Evolutionary conservation across 1,140 invertebrate species (phyloP).

Genomic region (Drosophila grimshawi): DNA sequence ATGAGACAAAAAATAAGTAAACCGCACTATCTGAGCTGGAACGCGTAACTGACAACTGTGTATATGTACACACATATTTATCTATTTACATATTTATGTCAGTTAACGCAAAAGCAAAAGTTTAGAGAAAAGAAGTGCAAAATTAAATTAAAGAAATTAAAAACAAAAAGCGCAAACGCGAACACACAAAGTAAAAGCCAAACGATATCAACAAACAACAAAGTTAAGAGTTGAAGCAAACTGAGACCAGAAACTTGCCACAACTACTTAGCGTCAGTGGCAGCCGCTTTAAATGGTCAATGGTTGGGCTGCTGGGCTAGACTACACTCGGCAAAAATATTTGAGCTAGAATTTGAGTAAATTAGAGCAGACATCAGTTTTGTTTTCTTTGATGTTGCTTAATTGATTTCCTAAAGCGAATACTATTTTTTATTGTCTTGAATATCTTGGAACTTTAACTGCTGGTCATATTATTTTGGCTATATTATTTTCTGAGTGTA

Average conservation of each 20-base stretch:
- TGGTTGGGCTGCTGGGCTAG: background rate
- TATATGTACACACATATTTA: too few species aligned
- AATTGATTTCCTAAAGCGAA: too few species aligned
- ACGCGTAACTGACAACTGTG: too few species aligned
- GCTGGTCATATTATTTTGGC: too few species aligned
- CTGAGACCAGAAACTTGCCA: constrained; percentile 59
- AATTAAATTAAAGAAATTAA: background rate
- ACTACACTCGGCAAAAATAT: background rate
- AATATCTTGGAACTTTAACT: too few species aligned
- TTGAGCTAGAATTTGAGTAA: background rate
- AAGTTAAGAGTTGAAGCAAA: constrained; percentile 39
- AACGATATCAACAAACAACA: constrained; percentile 58
- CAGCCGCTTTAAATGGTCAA: constrained; percentile 39
- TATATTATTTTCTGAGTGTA: background rate
- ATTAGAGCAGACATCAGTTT: too few species aligned
- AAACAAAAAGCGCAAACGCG: background rate
- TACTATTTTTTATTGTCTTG: too few species aligned
- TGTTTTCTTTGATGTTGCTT: too few species aligned
- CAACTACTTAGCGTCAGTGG: constrained; percentile 77
- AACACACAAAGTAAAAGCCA: constrained; percentile 19
- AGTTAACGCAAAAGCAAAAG: background rate
- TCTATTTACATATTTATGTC: too few species aligned
- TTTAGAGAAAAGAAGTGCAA: background rate
- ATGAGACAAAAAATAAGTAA: too few species aligned
- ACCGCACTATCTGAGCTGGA: too few species aligned